phyloP scores from a whole-genome alignment of 2,888 invertebrate genomes.

The Agriopis aurantiaria region DNA sequence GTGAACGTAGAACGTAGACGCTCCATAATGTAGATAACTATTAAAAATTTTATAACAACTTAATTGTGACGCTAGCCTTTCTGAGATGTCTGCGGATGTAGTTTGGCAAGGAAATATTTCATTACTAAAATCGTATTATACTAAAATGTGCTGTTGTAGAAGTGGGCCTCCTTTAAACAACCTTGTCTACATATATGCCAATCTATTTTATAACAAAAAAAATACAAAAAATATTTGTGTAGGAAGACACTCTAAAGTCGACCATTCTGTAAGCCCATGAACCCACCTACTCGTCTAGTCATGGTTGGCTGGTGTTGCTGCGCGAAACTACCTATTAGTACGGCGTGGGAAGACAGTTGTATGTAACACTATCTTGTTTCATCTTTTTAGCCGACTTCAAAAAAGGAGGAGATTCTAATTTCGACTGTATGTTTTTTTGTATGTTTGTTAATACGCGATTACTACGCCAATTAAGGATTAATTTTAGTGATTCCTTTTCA shows the following conservation, averaged over 20 bases:
- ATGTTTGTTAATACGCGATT: too few relatives aligned
- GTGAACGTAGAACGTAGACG: too few relatives aligned
- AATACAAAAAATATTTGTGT: conserved; percentile 5
- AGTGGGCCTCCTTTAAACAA: conserved; percentile 12
- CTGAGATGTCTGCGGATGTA: too few relatives aligned
- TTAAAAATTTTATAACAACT: too few relatives aligned
- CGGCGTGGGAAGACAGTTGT: conserved; percentile 7
- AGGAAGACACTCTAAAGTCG: conserved; percentile 7
- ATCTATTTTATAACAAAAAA: not conserved
- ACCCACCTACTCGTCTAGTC: conserved; percentile 13
- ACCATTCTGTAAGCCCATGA: not conserved
- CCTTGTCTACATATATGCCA: not conserved
- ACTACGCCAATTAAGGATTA: too few relatives aligned
- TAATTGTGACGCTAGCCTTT: too few relatives aligned
- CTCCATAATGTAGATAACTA: too few relatives aligned
- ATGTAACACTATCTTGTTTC: not conserved
- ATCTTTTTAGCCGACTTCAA: not conserved
- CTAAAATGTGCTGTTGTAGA: not conserved
- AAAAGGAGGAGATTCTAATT: not conserved
- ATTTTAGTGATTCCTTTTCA: too few relatives aligned
- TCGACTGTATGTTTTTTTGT: too few relatives aligned
- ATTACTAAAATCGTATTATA: not conserved
- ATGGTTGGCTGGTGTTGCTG: conserved; percentile 8
- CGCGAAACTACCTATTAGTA: conserved; percentile 12
- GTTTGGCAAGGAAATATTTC: too few relatives aligned